Evolutionary conservation across 2,797 vertebrate genomes (phyloP), one percentile per base, ranked within the genome.

Genomic region (Sebastes hubbsi): DNA sequence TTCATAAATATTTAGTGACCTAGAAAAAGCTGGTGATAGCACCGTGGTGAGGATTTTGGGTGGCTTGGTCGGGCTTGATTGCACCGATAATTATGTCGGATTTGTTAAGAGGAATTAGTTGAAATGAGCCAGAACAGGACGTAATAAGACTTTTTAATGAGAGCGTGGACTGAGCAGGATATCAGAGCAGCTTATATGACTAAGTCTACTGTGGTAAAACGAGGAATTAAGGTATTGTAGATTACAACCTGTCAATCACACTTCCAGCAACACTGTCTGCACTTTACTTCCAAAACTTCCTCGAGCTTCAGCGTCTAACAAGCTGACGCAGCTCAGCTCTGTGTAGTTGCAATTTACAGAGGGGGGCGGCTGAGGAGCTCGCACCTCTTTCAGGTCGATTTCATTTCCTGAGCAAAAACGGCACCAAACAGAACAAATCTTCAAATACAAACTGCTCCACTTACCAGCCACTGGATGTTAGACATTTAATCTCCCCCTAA

Each of bases 1-100:
- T 79, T 86, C 84, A 93, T 94, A 79, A 91, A 90, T 93, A 92
- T 92, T 88, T 77, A 91, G 76, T 56, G 72, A 75, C 72, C 87
- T 69, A 89, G 81, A 87, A 89, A 90, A 81, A 78, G 60, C 72
- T 89, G 55, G 56, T 58, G 71, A 81, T 66, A 36, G 66, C 60
- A 71, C 13, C 6, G 52, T 34, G 16, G 55, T 38, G 18, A 73
- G 76, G 66, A 74, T 83, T 89, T 82, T 67, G 30, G 78, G 49
- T 59, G 61, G 60, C 38, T 87, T 81, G 72, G 46, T 64, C 32
- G 10, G 58, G 58, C 55, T 80, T 78, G 82, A 90, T 82, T 90
- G 42, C 76, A 73, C 42, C 65, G 62, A 84, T 85, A 84, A 86
- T 84, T 72, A 69, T 77, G 55, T 72, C 71, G 75, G 63, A 81